These are phyloP conservation scores for Nerophis lumbriciformis DNA, from an alignment of 2,113 vertebrate species.

Conservation along the genomic window DNA sequence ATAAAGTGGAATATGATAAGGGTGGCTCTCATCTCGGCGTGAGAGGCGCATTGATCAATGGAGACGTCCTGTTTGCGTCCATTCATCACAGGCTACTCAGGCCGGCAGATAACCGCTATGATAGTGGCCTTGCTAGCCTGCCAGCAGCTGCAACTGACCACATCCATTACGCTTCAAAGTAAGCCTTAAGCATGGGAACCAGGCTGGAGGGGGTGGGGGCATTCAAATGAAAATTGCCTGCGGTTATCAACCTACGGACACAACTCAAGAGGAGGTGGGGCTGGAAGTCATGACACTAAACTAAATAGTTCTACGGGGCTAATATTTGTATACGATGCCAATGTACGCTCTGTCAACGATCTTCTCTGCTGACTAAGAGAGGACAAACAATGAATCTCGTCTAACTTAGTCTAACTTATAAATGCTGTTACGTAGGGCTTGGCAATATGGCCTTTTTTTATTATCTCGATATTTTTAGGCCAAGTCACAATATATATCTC, in stretches of 20 bases:
- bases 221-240: constrained; percentile 38
- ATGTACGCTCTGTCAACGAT: too few species aligned
- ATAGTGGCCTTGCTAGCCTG: constrained; percentile 55
- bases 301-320: too few species aligned
- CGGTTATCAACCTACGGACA: constrained; percentile 27
- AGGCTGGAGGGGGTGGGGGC: constrained; percentile 35
- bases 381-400: too few species aligned
- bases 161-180: constrained; percentile 68
- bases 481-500: too few species aligned
- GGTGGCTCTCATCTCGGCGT: constrained; percentile 67
- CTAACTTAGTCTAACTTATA: too few species aligned
- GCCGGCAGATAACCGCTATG: constrained; percentile 68
- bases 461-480: too few species aligned
- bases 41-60: constrained; percentile 74
- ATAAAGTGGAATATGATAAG: constrained; percentile 55
- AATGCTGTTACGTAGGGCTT: too few species aligned
- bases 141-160: constrained; percentile 61
- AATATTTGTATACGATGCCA: too few species aligned
- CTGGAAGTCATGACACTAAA: too few species aligned
- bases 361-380: too few species aligned
- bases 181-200: constrained; percentile 32
- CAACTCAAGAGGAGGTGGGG: too few species aligned
- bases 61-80: constrained; percentile 62
- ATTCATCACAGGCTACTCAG: constrained; percentile 75
- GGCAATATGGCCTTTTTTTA: too few species aligned